These are phyloP conservation scores for Myotis daubentonii DNA, from an alignment of 2,797 vertebrate genomes.

Conservation along the genomic window DNA sequence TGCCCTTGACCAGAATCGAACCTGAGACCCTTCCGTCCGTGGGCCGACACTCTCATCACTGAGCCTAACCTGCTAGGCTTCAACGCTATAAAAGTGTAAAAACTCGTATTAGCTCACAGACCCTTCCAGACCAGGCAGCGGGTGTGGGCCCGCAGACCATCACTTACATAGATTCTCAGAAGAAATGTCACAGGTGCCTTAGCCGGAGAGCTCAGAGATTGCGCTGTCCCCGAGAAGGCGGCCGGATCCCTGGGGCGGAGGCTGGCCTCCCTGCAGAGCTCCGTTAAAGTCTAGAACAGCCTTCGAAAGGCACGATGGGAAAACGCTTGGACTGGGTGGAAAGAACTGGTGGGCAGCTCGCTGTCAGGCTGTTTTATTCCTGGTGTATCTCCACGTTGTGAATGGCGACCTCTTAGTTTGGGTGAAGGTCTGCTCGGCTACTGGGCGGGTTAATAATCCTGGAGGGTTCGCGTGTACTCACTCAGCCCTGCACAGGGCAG, in stretches of 20 bases:
- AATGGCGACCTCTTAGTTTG: background rate
- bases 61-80: too few species aligned
- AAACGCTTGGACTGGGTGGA: background rate
- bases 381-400: background rate
- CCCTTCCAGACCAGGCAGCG: background rate
- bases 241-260: background rate
- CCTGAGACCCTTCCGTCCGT: too few species aligned
- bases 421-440: background rate
- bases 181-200: background rate
- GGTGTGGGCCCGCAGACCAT: background rate
- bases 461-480: background rate
- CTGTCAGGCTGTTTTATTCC: background rate
- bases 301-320: background rate
- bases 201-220: background rate
- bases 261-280: background rate
- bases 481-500: background rate
- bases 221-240: background rate
- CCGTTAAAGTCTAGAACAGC: background rate
- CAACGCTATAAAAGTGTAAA: background rate
- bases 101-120: background rate
- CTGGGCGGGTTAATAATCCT: background rate
- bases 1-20: too few species aligned
- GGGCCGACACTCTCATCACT: too few species aligned
- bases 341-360: background rate
- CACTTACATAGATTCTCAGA: conserved; percentile 29